Percentiles rank a stretch among this genome's conserved stretches.
These are phyloP conservation scores for Meloidogyne floridensis DNA, from an alignment of 1,140 invertebrate species.

Conservation along the genomic window DNA sequence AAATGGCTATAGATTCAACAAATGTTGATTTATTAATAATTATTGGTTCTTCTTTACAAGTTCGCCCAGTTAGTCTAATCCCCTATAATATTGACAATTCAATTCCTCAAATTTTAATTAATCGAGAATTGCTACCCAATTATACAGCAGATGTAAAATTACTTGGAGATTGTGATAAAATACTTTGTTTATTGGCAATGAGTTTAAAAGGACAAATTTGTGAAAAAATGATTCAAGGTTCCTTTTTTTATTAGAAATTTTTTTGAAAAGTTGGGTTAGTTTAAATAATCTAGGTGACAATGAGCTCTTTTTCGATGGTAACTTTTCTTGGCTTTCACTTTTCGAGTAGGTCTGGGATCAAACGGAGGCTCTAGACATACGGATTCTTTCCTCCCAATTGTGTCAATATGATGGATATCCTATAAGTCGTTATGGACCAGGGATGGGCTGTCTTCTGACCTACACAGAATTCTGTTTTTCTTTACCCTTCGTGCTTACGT, in stretches of 20 bases:
- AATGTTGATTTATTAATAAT: constrained; percentile 45
- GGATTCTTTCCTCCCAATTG: too few relatives aligned
- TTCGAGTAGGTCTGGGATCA: too few relatives aligned
- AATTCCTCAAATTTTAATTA: constrained; percentile 52
- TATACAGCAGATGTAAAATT: constrained; percentile 51
- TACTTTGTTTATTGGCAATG: constrained; percentile 39
- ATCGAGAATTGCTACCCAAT: constrained; percentile 37
- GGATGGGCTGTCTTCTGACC: too few relatives aligned
- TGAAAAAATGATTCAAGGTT: constrained; percentile 49
- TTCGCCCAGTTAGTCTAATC: constrained; percentile 49
- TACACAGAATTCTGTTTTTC: too few relatives aligned
- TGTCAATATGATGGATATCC: too few relatives aligned
- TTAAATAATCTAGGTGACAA: too few relatives aligned
- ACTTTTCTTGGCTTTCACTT: too few relatives aligned
- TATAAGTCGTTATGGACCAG: too few relatives aligned
- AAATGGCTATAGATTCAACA: constrained; percentile 47
- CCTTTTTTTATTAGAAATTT: not conserved
- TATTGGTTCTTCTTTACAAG: constrained; percentile 47
- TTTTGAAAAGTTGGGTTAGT: too few relatives aligned
- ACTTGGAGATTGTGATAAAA: constrained; percentile 44
- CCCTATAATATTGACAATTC: constrained; percentile 45
- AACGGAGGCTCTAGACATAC: too few relatives aligned
- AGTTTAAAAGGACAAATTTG: constrained; percentile 45
- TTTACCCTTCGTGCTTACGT: too few relatives aligned
- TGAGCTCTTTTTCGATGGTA: too few relatives aligned